phyloP scores from a whole-genome alignment of 2,888 invertebrate genomes.

The Microctonus aethiopoides region DNA sequence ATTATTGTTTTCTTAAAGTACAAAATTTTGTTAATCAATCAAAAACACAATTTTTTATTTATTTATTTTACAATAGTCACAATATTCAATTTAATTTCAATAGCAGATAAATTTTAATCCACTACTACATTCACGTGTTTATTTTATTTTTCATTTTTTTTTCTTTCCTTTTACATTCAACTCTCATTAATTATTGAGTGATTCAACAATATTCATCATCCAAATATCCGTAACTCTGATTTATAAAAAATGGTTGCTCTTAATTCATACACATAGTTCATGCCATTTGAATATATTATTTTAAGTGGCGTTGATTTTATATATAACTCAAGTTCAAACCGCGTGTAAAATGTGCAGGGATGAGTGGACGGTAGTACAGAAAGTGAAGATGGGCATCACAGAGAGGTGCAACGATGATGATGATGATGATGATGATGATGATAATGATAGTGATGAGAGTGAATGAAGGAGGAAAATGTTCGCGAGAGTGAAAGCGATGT shows the following conservation, averaged over 20 bases:
- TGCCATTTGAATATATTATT: conserved; percentile 65
- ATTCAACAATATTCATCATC: conserved; percentile 38
- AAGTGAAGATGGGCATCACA: conserved; percentile 27
- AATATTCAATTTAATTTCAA: too few species aligned
- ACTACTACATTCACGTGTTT: too few species aligned
- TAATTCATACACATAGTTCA: conserved; percentile 65
- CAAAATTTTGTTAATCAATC: too few species aligned
- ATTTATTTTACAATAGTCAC: too few species aligned
- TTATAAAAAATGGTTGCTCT: conserved; percentile 67
- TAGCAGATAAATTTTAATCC: too few species aligned
- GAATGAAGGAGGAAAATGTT: conserved; percentile 19
- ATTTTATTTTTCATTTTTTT: background rate
- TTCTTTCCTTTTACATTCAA: background rate
- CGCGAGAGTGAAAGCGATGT: conserved; percentile 28
- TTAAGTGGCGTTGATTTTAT: conserved; percentile 60
- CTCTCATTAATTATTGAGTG: too few species aligned
- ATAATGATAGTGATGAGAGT: conserved; percentile 5
- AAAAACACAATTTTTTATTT: too few species aligned
- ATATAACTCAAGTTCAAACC: conserved; percentile 58
- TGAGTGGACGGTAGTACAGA: conserved; percentile 39
- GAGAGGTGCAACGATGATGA: conserved; percentile 32
- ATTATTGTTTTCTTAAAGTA: too few species aligned
- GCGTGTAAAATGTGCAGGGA: background rate
- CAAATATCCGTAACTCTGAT: conserved; percentile 65
- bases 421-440: background rate